Percentiles rank a stretch among this genome's conserved stretches.
phyloP scores from a whole-genome alignment of 2,113 vertebrate genomes.

The Mola mola region DNA sequence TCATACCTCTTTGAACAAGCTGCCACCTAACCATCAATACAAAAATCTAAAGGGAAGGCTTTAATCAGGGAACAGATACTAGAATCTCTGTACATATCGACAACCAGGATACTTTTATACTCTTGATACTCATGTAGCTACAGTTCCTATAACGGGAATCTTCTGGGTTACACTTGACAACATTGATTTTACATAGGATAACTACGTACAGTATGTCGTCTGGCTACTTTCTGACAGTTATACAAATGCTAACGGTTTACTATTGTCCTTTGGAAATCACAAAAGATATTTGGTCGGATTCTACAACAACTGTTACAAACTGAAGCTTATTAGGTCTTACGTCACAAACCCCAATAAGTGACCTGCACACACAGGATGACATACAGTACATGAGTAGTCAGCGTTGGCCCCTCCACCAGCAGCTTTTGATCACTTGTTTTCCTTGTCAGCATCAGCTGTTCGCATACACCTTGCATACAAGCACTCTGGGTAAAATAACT shows the following conservation, averaged over 20 bases:
- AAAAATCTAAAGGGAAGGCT: constrained; percentile 63
- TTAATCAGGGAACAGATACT: constrained; percentile 56
- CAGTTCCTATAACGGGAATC: constrained; percentile 59
- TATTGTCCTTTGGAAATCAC: constrained; percentile 57
- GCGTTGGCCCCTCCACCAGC: constrained; percentile 59
- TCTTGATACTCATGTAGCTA: constrained; percentile 36
- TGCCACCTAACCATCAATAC: constrained; percentile 49
- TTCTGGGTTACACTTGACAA: constrained; percentile 73
- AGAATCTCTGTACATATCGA: constrained; percentile 72
- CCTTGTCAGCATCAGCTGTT: constrained; percentile 32
- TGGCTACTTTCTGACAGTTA: constrained; percentile 64
- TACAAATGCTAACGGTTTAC: constrained; percentile 55
- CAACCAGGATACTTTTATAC: constrained; percentile 59
- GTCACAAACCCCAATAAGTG: constrained; percentile 61
- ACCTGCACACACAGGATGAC: constrained; percentile 55
- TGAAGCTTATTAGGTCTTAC: constrained; percentile 48
- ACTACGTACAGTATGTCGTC: constrained; percentile 51
- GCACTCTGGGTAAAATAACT: constrained; percentile 43
- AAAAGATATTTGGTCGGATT: constrained; percentile 61
- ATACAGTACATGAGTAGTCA: constrained; percentile 26
- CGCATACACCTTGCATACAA: no score
- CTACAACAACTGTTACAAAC: constrained; percentile 56
- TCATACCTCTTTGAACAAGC: constrained; percentile 30
- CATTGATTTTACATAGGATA: constrained; percentile 65
- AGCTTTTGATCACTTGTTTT: constrained; percentile 55